Conservation (phyloP, 2,797 vertebrate genomes). For the Pseudochirops cupreus region DNA sequence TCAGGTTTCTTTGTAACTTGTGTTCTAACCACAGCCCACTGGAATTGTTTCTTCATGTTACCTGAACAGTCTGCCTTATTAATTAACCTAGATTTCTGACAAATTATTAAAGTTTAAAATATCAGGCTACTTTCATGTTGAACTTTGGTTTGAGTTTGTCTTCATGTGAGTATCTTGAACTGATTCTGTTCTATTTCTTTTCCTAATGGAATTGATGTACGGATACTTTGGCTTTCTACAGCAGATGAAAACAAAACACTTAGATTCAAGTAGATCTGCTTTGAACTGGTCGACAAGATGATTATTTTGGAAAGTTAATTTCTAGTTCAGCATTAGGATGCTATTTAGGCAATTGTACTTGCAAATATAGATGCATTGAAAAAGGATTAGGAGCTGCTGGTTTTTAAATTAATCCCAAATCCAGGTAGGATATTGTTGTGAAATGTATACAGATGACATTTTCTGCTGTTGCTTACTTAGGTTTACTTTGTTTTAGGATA, state of each 20-base stretch:
- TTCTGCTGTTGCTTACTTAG: conserved; percentile 49
- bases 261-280: conserved; percentile 29
- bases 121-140: conserved; percentile 29
- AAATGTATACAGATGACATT: conserved; percentile 45
- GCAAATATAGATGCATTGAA: background rate
- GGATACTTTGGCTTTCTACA: conserved; percentile 11
- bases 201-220: conserved; percentile 21
- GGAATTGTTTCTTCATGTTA: conserved; percentile 37
- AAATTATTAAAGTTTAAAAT: conserved; percentile 27
- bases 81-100: background rate
- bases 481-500: conserved; percentile 39
- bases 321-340: conserved; percentile 29
- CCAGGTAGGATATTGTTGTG: conserved; percentile 11
- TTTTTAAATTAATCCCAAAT: conserved; percentile 30
- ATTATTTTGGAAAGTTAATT: conserved; percentile 38
- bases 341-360: background rate
- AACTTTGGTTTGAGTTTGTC: background rate
- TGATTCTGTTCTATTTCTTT: conserved; percentile 35
- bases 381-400: conserved; percentile 14
- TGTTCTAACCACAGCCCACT: background rate
- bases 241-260: conserved; percentile 5
- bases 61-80: conserved; percentile 20
- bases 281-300: conserved; percentile 13
- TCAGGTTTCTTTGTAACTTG: background rate
- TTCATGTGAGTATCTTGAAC: conserved; percentile 25